Conservation (phyloP, 2,113 vertebrate genomes). For the Tupaia tana region DNA sequence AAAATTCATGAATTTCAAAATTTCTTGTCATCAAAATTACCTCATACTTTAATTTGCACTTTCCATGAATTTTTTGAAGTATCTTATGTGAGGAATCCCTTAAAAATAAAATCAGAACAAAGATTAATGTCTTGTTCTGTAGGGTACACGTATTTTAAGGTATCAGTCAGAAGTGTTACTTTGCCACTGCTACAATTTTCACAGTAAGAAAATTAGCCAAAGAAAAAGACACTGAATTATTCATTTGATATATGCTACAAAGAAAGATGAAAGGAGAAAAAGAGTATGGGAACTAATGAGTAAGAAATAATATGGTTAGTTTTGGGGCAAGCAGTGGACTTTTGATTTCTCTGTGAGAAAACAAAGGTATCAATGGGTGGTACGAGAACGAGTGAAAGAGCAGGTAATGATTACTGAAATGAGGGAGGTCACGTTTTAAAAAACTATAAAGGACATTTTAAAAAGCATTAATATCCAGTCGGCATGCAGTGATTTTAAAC, state of each 20-base stretch:
- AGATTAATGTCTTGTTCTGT: not conserved
- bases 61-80: too few species aligned
- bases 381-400: not conserved
- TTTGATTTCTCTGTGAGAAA: not conserved
- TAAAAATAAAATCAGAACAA: slow-evolving; percentile 30
- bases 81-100: not conserved
- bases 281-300: not conserved
- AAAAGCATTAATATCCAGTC: not conserved
- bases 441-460: not conserved
- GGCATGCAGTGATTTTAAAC: slow-evolving; percentile 12
- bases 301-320: not conserved
- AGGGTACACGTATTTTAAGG: not conserved
- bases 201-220: not conserved
- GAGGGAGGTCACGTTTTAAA: not conserved
- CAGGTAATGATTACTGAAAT: not conserved
- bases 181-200: not conserved
- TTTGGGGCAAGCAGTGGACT: not conserved
- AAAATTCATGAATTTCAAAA: too few species aligned
- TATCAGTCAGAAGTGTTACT: not conserved
- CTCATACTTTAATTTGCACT: too few species aligned
- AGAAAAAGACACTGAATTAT: not conserved
- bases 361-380: not conserved
- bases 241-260: not conserved
- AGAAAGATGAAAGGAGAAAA: not conserved
- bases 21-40: too few species aligned